Evolutionary conservation across 53 echinoderm and acorn worm species (phyloP).

Genomic region (Astropecten irregularis): DNA sequence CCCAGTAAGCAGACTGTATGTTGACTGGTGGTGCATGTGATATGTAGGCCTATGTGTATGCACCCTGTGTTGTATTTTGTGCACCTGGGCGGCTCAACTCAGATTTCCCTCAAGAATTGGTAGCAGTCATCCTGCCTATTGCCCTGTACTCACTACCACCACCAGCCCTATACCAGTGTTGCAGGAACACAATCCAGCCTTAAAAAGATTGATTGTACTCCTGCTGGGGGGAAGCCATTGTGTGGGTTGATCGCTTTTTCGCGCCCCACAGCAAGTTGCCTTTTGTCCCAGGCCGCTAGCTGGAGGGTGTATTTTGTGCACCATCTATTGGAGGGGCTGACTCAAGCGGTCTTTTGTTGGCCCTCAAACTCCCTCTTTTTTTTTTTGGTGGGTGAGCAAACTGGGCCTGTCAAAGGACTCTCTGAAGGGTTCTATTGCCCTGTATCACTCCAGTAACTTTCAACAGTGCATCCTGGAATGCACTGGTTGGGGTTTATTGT

Average conservation of each 20-base stretch:
- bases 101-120: conserved; percentile 20
- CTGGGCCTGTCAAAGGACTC: conserved; percentile 13
- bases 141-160: background rate
- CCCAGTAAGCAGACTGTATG: too few relatives aligned
- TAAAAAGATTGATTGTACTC: conserved; percentile 34
- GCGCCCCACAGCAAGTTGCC: conserved; percentile 39
- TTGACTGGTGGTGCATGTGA: too few relatives aligned
- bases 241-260: conserved; percentile 49
- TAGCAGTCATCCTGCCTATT: conserved; percentile 22
- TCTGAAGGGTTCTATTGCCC: conserved; percentile 40
- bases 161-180: conserved; percentile 16
- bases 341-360: conserved; percentile 41
- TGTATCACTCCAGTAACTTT: conserved; percentile 23
- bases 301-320: conserved; percentile 48
- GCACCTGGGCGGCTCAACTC: conserved; percentile 26
- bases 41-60: too few relatives aligned
- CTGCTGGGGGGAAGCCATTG: conserved; percentile 31
- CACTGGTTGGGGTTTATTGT: background rate
- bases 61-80: too few relatives aligned
- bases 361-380: conserved; percentile 4
- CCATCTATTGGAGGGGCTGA: conserved; percentile 22
- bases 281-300: conserved; percentile 8
- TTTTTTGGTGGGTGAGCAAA: background rate
- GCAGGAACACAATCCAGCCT: conserved; percentile 36
- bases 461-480: conserved; percentile 14